A percentile compares a stretch with the other conserved stretches of the same genome.
These are phyloP conservation scores for Salvelinus fontinalis DNA, from an alignment of 2,113 vertebrate species.

Conservation along the genomic window DNA sequence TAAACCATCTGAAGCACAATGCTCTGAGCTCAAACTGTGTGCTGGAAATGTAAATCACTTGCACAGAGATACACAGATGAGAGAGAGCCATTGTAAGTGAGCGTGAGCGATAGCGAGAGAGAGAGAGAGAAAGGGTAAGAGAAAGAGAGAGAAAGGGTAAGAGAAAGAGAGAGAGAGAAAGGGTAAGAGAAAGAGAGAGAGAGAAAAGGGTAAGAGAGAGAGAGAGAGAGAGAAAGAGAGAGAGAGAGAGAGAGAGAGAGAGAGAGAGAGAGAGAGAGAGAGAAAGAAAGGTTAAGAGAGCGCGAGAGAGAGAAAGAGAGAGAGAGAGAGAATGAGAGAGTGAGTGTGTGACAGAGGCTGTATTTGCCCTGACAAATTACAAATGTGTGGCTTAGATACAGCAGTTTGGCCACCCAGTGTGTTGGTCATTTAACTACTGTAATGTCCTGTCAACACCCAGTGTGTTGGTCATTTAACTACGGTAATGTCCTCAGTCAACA, in stretches of 20 bases:
- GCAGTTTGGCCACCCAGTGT: not conserved
- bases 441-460: conserved; percentile 43
- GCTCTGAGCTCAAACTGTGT: not conserved
- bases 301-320: not conserved
- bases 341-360: conserved; percentile 21
- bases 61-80: too few species aligned
- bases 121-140: too few species aligned
- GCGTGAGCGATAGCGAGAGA: too few species aligned
- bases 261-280: too few species aligned
- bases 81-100: too few species aligned
- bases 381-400: conserved; percentile 32
- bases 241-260: rapidly evolving
- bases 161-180: too few species aligned
- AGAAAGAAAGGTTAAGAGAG: not conserved
- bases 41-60: too few species aligned
- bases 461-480: too few species aligned
- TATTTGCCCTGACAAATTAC: conserved; percentile 63
- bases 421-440: conserved; percentile 36
- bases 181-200: too few species aligned
- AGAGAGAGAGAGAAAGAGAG: rapidly evolving
- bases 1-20: conserved; percentile 9
- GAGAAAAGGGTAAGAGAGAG: too few species aligned
- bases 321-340: conserved; percentile 21
- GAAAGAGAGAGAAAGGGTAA: too few species aligned
- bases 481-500: too few species aligned